Evolutionary conservation across 2,797 vertebrate species (phyloP).

Genomic region (Gambelia wislizenii): DNA sequence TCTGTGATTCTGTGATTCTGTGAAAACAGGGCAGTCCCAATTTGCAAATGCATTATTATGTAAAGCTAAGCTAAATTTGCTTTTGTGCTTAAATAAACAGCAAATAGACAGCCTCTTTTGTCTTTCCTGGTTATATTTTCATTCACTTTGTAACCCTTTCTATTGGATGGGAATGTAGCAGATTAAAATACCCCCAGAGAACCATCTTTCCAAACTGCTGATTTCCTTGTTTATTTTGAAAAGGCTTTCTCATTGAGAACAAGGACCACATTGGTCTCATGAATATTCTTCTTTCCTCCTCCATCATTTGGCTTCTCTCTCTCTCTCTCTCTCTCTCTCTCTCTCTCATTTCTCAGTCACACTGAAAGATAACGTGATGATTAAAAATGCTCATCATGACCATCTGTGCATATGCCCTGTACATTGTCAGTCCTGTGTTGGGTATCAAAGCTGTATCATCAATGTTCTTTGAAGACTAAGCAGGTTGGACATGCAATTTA

Average conservation of each 20-base stretch:
- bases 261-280: conserved; percentile 55
- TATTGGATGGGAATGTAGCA: conserved; percentile 60
- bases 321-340: too few species aligned
- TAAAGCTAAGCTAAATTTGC: conserved; percentile 59
- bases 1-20: too few species aligned
- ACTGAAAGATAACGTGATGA: conserved; percentile 52
- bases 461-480: conserved; percentile 78
- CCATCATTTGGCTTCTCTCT: background rate
- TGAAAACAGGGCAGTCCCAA: background rate
- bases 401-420: conserved; percentile 55
- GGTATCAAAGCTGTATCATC: conserved; percentile 73
- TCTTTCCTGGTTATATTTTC: conserved; percentile 64
- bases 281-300: conserved; percentile 49
- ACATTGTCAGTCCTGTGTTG: conserved; percentile 70
- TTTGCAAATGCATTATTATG: conserved; percentile 30
- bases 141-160: conserved; percentile 71
- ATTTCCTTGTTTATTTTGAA: conserved; percentile 52
- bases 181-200: conserved; percentile 67
- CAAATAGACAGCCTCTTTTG: conserved; percentile 47
- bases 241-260: conserved; percentile 64
- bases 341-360: conserved; percentile 46
- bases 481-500: conserved; percentile 76
- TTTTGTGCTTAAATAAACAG: conserved; percentile 30
- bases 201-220: conserved; percentile 67
- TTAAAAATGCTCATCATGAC: conserved; percentile 70